Base-by-base conservation (phyloP, 2,888 invertebrate genomes). In the Vesta saturnalis region DNA sequence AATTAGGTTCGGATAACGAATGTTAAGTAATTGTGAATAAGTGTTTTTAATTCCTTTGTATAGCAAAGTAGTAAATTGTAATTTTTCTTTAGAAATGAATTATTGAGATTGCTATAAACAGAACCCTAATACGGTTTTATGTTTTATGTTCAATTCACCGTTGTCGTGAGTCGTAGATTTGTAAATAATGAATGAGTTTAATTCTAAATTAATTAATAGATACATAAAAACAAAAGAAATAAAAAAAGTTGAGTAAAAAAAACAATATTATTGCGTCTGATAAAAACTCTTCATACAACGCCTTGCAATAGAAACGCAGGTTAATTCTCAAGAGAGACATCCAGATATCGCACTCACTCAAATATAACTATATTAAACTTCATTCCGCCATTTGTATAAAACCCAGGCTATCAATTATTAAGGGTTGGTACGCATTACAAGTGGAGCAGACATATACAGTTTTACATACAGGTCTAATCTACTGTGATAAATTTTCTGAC, bases 361-460 rank as follows among this genome's bases (percentile, higher is more conserved):
- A 73, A 73, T 72, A 64, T 75, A 75, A 75, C 74, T 70, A 70
- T 72, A 73, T 75, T 75, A 75, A 73, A 75, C 72, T 75, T 76
- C 73, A 73, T 72, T 74, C 67, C 71, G 68, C 74, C 74, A 75
- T 76, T 76, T 75, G 74, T 75, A 74, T 76, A 73, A 74, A 75
- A 73, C 76, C 75, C 66, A 69, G 70, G 67, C 58, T 67, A 74
- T 76, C 70, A 66, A 76, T 74, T 75, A 76, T 76, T 76, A 64
- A 74, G 64, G 66, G 66, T 60, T 61, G 62, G 71, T 61, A 71
- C 67, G 68, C 68, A 64, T 60, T 59, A 55, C 56, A 14, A 71
- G 64, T 64, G 46, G 57, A 19, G 60, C 68, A 71, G 22, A 54
- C 39, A 49, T 39, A 23, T 35, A 22, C 52, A 65, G 23, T 56